Evolutionary conservation across 2,113 vertebrate genomes (phyloP), one percentile per base, ranked within the genome.

Genomic region (Archilochus colubris): DNA sequence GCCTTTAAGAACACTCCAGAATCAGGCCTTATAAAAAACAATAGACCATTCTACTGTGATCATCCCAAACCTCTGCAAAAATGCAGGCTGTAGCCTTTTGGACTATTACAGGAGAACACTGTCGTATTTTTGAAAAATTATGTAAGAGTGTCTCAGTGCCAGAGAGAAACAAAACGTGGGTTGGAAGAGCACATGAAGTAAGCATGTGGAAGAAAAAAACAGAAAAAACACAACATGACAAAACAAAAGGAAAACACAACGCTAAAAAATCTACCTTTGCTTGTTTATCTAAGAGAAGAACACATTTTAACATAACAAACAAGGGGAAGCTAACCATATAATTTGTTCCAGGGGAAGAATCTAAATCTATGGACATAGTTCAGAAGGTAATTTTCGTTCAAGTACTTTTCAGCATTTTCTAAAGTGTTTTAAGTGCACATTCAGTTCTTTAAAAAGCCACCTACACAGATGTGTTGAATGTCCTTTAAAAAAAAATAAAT

Each of bases 111-210:
- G 82, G 48, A 78, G 73, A 92, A 91, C 63, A 86, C 33, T 88
- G 79, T 8, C 92, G 79, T 92, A 70, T 78, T 95, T 93, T 89
- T 92, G 40, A 91, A 72, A 90, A 94, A 62, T 93, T 95, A 94
- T 78, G 63, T 88, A 94, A 97, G 69, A 69, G 66, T 13, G 2
- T 63, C 31, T 78, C 67, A 28, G 70, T 95, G 87, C 91, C 89
- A 94, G 91, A 84, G 46, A 83, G 57, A 92, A 89, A 92, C 30
- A 94, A 94, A 95, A 88, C 25, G 88, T 63, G 91, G 77, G 82
- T 30, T 88, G 89, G 82, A 86, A 91, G 51, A 96, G 63, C 7
- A 9, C 46, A 93, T 31, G 75, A 78, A 94, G 43, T 75, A 74
- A 68, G 85, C 2, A 2, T 57, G 81, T 58, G n/a, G 33, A 91